Evolutionary conservation across 2,888 invertebrate genomes (phyloP).

Genomic region (Oligia latruncula): DNA sequence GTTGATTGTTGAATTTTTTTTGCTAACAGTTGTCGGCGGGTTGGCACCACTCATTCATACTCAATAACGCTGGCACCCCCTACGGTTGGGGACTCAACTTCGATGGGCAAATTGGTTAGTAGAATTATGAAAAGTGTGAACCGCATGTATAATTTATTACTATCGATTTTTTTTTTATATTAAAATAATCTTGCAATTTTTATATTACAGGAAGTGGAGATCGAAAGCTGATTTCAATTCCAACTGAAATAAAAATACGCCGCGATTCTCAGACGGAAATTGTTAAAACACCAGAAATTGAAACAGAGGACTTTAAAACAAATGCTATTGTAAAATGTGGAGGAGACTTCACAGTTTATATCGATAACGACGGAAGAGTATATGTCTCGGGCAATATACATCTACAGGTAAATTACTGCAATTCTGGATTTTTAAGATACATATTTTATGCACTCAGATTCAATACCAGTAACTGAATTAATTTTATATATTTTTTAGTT

Average conservation of each 20-base stretch:
- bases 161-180: not conserved
- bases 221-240: conserved; percentile 90
- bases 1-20: not conserved
- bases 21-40: conserved; percentile 91
- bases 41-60: conserved; percentile 94
- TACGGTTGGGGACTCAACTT: conserved; percentile 97
- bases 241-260: conserved; percentile 88
- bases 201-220: conserved; percentile 89
- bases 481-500: conserved; percentile 86
- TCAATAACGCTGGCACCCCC: conserved; percentile 93
- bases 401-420: conserved; percentile 72
- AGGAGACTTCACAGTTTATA: conserved; percentile 93
- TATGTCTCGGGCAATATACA: conserved; percentile 94
- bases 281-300: conserved; percentile 74
- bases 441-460: not conserved
- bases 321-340: conserved; percentile 91
- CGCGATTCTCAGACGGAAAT: conserved; percentile 77
- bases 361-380: conserved; percentile 92
- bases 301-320: conserved; percentile 71
- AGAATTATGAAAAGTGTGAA: not conserved
- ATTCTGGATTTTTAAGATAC: not conserved
- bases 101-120: conserved; percentile 95
- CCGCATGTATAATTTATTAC: not conserved
- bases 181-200: not conserved
- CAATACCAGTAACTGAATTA: not conserved